These are phyloP conservation scores for Bostrychus sinensis DNA, from an alignment of 2,113 vertebrate genomes.

Conservation along the genomic window DNA sequence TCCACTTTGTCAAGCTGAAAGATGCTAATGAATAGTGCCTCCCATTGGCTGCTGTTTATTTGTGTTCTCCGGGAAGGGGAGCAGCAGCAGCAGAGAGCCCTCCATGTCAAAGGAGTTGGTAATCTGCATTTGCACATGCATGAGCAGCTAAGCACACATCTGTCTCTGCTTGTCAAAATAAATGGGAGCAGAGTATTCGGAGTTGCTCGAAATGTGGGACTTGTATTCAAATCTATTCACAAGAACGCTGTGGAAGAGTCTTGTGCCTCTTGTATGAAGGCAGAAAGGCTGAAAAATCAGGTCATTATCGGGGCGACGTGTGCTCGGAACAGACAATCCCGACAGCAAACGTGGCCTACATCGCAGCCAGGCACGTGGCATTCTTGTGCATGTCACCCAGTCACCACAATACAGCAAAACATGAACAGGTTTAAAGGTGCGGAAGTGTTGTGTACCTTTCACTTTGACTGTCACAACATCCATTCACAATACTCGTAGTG, in stretches of 20 bases:
- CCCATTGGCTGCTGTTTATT: constrained; percentile 30
- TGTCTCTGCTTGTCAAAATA: constrained; percentile 36
- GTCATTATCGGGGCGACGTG: constrained; percentile 22
- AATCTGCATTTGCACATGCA: constrained; percentile 54
- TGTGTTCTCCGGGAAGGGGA: constrained; percentile 15
- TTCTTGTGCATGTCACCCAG: neutral
- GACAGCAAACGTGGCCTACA: neutral
- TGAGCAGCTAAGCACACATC: constrained; percentile 38
- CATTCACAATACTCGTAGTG: too few relatives aligned
- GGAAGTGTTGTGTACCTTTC: too few relatives aligned
- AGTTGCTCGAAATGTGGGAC: constrained; percentile 28
- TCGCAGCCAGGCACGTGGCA: neutral
- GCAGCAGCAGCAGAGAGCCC: constrained; percentile 15
- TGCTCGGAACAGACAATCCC: constrained; percentile 12
- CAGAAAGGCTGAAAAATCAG: constrained; percentile 1
- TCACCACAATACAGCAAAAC: too few relatives aligned
- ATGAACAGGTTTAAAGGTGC: too few relatives aligned
- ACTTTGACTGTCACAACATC: too few relatives aligned
- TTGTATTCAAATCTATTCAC: constrained; percentile 25
- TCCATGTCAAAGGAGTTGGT: neutral
- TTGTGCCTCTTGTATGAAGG: neutral
- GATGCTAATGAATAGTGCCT: constrained; percentile 54
- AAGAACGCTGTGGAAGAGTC: neutral
- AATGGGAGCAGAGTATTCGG: constrained; percentile 24
- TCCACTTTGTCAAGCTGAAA: constrained; percentile 57